Percentiles rank a stretch among this genome's conserved stretches.
These are phyloP conservation scores for Drosophila serrata DNA, from an alignment of 1,140 invertebrate species.

Conservation along the genomic window DNA sequence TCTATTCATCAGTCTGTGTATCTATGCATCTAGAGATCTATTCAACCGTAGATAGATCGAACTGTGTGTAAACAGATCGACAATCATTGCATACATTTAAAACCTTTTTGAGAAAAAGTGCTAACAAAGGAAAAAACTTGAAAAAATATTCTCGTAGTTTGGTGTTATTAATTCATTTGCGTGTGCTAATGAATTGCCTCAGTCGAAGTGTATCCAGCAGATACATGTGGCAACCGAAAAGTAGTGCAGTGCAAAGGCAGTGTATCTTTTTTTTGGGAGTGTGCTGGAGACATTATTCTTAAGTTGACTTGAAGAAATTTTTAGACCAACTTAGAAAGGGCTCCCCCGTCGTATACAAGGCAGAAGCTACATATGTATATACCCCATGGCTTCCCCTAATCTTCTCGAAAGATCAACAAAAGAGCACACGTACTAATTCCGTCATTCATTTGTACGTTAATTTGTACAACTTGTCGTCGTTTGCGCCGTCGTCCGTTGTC, in stretches of 20 bases:
- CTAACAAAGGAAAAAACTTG: constrained; percentile 62
- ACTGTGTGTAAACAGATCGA: constrained; percentile 17
- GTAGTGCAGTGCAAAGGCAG: not conserved
- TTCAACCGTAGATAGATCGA: constrained; percentile 25
- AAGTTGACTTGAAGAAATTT: constrained; percentile 15
- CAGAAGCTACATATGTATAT: constrained; percentile 4
- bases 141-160: constrained; percentile 72
- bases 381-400: constrained; percentile 17
- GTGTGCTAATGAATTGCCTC: constrained; percentile 69
- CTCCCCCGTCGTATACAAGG: not conserved
- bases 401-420: constrained; percentile 40
- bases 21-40: constrained; percentile 25
- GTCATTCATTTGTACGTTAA: constrained; percentile 83
- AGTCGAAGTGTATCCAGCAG: constrained; percentile 21
- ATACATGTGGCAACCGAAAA: constrained; percentile 3
- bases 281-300: constrained; percentile 17
- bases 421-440: constrained; percentile 74
- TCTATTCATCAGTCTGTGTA: constrained; percentile 30
- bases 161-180: constrained; percentile 81
- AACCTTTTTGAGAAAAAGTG: constrained; percentile 21
- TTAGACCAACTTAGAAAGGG: not conserved
- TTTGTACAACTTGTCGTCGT: constrained; percentile 72
- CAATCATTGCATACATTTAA: constrained; percentile 28
- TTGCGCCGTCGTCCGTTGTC: constrained; percentile 49
- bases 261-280: constrained; percentile 6